Conservation (phyloP, 2,888 invertebrate genomes). For the Ennomos fuscantarius region DNA sequence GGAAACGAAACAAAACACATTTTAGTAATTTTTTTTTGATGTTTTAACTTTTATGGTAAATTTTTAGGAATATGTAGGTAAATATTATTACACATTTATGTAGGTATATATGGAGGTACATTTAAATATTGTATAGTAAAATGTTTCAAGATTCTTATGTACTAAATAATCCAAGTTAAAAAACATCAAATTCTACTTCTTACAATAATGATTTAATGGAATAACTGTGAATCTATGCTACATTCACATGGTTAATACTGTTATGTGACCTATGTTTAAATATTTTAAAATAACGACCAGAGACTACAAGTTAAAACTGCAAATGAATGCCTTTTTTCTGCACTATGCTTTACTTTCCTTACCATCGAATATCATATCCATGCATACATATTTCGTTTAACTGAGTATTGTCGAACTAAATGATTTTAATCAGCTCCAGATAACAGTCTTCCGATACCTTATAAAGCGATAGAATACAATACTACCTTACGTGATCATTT, state of each 20-base stretch:
- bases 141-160: neutral
- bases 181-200: slow-evolving; percentile 12
- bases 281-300: slow-evolving; percentile 5
- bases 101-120: no score
- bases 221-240: slow-evolving; percentile 5
- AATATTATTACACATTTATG: no score
- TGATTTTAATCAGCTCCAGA: no score
- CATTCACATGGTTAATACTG: neutral
- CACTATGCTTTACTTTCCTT: slow-evolving; percentile 12
- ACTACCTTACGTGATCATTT: no score
- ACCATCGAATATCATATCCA: neutral
- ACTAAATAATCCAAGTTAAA: slow-evolving; percentile 1
- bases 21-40: no score
- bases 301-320: slow-evolving; percentile 25
- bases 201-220: slow-evolving; percentile 11
- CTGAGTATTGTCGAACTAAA: no score
- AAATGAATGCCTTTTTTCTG: slow-evolving; percentile 39
- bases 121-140: neutral
- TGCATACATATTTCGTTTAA: no score
- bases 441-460: no score
- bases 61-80: no score
- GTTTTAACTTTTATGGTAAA: no score
- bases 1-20: no score
- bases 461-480: no score
- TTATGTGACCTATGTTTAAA: neutral